A percentile compares a stretch with the other conserved stretches of the same genome.
These are phyloP conservation scores for Cantharis lateralis DNA, from an alignment of 2,888 invertebrate species.

Conservation along the genomic window DNA sequence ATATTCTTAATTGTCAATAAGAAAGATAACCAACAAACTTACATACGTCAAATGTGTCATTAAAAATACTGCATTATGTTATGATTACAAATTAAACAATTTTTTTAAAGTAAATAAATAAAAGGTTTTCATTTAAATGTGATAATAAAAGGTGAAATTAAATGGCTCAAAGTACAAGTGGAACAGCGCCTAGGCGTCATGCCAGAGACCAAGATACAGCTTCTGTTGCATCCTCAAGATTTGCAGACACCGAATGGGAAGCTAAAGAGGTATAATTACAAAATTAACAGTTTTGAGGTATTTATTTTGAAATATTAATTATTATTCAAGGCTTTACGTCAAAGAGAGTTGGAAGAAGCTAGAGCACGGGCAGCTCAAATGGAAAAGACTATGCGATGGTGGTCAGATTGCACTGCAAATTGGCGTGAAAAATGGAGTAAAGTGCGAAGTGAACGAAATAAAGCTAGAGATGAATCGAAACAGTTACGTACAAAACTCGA, in stretches of 20 bases:
- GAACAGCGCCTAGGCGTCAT: slow-evolving; percentile 67
- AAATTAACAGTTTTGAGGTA: neutral
- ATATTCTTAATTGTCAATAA: neutral
- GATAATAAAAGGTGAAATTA: slow-evolving; percentile 15
- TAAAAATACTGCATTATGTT: neutral
- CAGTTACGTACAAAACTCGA: slow-evolving; percentile 82
- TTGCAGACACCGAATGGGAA: slow-evolving; percentile 77
- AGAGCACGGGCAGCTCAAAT: slow-evolving; percentile 94
- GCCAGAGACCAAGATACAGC: slow-evolving; percentile 66
- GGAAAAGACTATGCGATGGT: slow-evolving; percentile 99
- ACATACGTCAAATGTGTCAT: slow-evolving; percentile 2
- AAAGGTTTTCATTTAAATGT: slow-evolving; percentile 17
- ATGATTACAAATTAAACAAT: neutral
- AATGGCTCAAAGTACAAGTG: slow-evolving; percentile 68
- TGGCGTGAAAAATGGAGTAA: slow-evolving; percentile 97
- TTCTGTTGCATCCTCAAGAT: slow-evolving; percentile 63
- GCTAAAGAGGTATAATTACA: slow-evolving; percentile 69
- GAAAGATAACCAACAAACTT: slow-evolving; percentile 14
- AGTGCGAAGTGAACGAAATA: slow-evolving; percentile 90
- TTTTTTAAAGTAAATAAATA: neutral
- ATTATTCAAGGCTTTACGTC: slow-evolving; percentile 61
- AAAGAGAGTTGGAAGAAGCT: slow-evolving; percentile 91
- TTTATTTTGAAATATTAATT: slow-evolving; percentile 1
- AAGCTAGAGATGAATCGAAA: slow-evolving; percentile 88
- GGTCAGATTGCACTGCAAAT: slow-evolving; percentile 96